Evolutionary conservation across 2,113 vertebrate genomes (phyloP).

Genomic region (Garra rufa): DNA sequence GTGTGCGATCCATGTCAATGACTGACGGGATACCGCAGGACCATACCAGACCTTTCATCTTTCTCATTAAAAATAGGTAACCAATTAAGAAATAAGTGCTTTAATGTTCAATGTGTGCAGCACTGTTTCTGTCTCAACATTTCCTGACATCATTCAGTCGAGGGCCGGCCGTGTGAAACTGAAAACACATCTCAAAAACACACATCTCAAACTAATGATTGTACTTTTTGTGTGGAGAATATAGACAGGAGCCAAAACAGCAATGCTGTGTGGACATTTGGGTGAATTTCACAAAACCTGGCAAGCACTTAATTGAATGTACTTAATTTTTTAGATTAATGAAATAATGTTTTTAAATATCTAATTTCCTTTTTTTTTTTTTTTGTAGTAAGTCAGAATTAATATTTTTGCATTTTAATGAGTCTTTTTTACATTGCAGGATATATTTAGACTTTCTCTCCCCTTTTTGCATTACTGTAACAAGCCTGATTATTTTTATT

Average conservation of each 20-base stretch:
- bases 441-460: too few relatives aligned
- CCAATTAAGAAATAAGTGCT: not conserved
- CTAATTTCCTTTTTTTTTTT: too few relatives aligned
- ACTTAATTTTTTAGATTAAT: too few relatives aligned
- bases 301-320: too few relatives aligned
- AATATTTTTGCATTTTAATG: too few relatives aligned
- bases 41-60: not conserved
- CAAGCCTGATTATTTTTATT: too few relatives aligned
- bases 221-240: slow-evolving; percentile 53
- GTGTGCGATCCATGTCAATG: not conserved
- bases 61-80: not conserved
- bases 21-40: not conserved
- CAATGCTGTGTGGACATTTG: not conserved
- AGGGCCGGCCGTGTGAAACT: too few relatives aligned
- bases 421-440: too few relatives aligned
- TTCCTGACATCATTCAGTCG: not conserved
- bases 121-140: not conserved
- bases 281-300: too few relatives aligned
- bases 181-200: too few relatives aligned
- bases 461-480: too few relatives aligned
- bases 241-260: slow-evolving; percentile 30
- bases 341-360: not conserved
- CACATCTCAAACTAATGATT: slow-evolving; percentile 50
- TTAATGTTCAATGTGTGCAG: not conserved
- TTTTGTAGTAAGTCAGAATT: too few relatives aligned